A percentile compares a stretch with the other conserved stretches of the same genome.
phyloP scores from a whole-genome alignment of 2,797 vertebrate species.

The Paguma larvata region DNA sequence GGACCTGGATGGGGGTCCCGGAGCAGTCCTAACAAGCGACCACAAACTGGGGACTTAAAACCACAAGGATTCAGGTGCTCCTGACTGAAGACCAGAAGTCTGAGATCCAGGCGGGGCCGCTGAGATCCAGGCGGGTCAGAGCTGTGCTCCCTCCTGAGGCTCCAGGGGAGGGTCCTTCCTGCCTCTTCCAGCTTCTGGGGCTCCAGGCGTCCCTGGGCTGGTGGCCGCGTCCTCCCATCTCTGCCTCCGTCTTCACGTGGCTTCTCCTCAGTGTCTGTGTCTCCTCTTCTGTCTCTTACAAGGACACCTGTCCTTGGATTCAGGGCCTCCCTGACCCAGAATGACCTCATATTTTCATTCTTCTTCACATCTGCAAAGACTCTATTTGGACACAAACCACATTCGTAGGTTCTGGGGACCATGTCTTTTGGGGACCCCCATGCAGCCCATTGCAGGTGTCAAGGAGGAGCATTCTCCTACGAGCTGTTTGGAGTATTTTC shows the following conservation, averaged over 20 bases:
- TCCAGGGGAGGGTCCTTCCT: neutral
- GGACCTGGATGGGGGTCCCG: neutral
- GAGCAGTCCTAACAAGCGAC: no score
- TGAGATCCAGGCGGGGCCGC: neutral
- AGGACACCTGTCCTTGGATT: accelerated
- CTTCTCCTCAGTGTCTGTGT: neutral
- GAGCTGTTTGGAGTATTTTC: no score
- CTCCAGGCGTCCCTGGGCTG: neutral
- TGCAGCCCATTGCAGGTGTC: neutral
- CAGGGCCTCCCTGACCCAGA: neutral
- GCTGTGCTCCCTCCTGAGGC: neutral
- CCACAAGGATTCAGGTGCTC: accelerated
- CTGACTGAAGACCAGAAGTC: neutral
- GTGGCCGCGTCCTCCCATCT: neutral
- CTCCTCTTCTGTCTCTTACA: neutral
- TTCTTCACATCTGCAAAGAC: neutral
- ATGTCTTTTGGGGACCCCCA: neutral
- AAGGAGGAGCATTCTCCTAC: no score
- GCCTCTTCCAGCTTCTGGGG: neutral
- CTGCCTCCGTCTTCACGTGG: neutral
- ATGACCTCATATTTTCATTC: no score
- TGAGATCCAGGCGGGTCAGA: neutral
- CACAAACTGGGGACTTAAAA: neutral
- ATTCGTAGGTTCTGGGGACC: no score
- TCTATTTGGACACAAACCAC: neutral